Evolutionary conservation across 2,113 vertebrate genomes (phyloP), one percentile per base, ranked within the genome.

Genomic region (Leptobrachium ailaonicum): DNA sequence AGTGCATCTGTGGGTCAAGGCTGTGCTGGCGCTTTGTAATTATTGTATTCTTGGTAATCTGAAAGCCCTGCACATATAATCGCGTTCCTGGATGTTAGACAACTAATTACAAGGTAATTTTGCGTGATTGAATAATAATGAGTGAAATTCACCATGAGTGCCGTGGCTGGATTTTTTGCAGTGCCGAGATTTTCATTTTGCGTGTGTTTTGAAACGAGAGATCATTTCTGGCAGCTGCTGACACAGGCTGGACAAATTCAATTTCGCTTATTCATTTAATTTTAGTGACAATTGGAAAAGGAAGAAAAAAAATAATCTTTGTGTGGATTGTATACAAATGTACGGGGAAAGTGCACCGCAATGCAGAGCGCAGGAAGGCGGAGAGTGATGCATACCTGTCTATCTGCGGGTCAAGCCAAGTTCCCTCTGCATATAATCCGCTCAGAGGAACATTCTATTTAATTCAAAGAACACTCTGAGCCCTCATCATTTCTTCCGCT

Each of bases 121-220:
- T 68, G 64, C 74, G 78, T 47, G 78, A 80, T 80, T 74, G 78
- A 80, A 80, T 80, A 80, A 50, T 80, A 80, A 80, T 74, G 78
- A 80, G 71, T 80, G 78, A 74, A 80, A 80, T 80, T 80, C 68
- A 74, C 71, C 71, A 32, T 74, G 71, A 67, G 71, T 60, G 47
- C 45, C 20, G 20, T 50, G 47, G 2, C 47, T n/a, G 63, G 68
- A 74, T 40, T 58, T 80, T 74, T 62, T 62, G 41, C 71, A 68
- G 63, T 74, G 41, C 53, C 41, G 32, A 69, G 53, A 50, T 74
- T 80, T 80, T 6, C 44, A 74, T 80, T 80, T 80, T 74, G 20
- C 42, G 32, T 74, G 78, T 47, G 62, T 74, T 68, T 74, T 69
- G 71, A 80, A 74, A 71, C 68, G 78, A 74, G 71, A 80, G 63